Conservation (phyloP, 2,113 vertebrate genomes). For the Piaya cayana region DNA sequence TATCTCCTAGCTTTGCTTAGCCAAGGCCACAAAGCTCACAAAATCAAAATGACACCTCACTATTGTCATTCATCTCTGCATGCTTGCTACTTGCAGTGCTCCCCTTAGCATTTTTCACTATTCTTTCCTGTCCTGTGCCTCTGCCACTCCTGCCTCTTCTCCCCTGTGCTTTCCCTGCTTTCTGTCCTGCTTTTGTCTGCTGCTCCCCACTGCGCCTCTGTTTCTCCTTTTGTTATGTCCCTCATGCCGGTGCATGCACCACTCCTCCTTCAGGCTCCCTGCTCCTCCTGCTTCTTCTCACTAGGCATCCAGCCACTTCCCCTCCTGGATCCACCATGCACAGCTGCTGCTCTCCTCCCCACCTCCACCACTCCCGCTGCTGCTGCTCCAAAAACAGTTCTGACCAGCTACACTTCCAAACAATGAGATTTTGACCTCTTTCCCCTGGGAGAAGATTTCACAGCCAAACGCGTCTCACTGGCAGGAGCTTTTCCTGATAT, state of each 20-base stretch:
- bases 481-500: constrained; percentile 73
- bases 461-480: constrained; percentile 71
- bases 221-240: constrained; percentile 3
- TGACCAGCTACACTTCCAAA: constrained; percentile 64
- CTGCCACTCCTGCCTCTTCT: not conserved
- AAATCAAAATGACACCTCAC: not conserved
- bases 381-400: constrained; percentile 42
- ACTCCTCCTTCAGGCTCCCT: not conserved
- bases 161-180: not conserved
- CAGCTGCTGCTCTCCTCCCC: constrained; percentile 43
- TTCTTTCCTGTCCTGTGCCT: not conserved
- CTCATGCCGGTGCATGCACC: not conserved
- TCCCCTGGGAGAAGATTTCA: constrained; percentile 73
- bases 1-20: not conserved
- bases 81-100: not conserved
- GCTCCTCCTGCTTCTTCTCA: not conserved
- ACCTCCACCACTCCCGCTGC: constrained; percentile 38
- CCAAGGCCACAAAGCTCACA: not conserved
- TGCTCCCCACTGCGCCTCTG: not conserved
- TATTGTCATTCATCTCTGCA: not conserved
- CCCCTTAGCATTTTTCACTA: not conserved
- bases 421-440: constrained; percentile 71
- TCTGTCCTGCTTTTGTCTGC: constrained; percentile 11
- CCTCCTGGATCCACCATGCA: not conserved
- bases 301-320: not conserved